Evolutionary conservation across 2,888 invertebrate genomes (phyloP), one percentile per base, ranked within the genome.

Genomic region (Blastobasis lacticolella): DNA sequence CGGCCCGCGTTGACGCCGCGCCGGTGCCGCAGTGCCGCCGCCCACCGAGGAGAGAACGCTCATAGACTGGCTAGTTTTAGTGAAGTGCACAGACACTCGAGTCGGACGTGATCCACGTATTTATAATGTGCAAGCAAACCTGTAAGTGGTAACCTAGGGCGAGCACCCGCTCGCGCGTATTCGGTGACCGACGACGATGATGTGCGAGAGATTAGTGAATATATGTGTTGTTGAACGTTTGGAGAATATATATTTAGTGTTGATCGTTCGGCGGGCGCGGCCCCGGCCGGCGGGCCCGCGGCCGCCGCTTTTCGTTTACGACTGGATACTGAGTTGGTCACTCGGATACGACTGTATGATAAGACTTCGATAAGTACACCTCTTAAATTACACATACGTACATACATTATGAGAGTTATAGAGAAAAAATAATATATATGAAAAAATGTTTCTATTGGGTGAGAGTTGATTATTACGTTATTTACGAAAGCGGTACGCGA

Each of bases 141-240:
- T 67, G 23, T 23, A 23, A 23, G 23, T 23, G 23, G 23, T 67
- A 70, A 63, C 66, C 63, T 65, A 66, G 69, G 67, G 62, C 63
- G 68, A 66, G 65, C 60, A 62, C 59, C 50, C 55, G 57, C 56
- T 69, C 66, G 66, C 69, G 64, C 77, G 81, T 77, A 76, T 81
- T 79, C 82, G 79, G 83, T 78, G 83, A 78, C 81, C 82, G 83
- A 81, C 78, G 71, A 62, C 61, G 64, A 58, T 54, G 64, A 62
- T 73, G 78, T 71, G 80, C 73, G 82, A 75, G 79, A 81, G 78
- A 80, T 79, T 85, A 86, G 86, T 86, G 87, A 82, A 85, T 87
- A 86, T 86, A 87, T 82, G 85, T 86, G 84, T 83, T 88, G 88
- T 88, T 88, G 88, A 87, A 87, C 79, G 88, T 87, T 88, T 72